phyloP scores from a whole-genome alignment of 2,888 invertebrate genomes.

The Neocrepidodera transversa region DNA sequence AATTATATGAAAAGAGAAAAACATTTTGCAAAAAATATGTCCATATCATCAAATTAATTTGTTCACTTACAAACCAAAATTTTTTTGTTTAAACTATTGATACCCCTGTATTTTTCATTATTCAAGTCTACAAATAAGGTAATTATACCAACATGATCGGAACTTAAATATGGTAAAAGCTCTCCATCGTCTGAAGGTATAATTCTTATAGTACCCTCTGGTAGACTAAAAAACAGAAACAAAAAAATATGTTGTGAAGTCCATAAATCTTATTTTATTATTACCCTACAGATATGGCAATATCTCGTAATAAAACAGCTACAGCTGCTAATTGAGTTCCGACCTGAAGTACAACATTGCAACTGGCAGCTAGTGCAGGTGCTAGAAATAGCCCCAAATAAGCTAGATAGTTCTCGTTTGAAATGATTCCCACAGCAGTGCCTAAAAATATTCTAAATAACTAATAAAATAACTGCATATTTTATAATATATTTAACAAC shows the following conservation, averaged over 20 bases:
- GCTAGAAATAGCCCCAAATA: conserved; percentile 61
- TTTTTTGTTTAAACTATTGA: conserved; percentile 41
- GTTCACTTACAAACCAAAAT: conserved; percentile 40
- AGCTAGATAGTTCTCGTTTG: conserved; percentile 61
- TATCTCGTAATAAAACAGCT: conserved; percentile 60
- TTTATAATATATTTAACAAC: not conserved
- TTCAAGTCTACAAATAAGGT: conserved; percentile 44
- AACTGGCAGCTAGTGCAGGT: conserved; percentile 63
- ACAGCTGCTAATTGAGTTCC: conserved; percentile 58
- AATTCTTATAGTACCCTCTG: conserved; percentile 47
- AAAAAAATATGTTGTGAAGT: conserved; percentile 15
- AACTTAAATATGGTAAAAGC: conserved; percentile 38
- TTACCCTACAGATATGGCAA: conserved; percentile 62
- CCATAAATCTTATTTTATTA: conserved; percentile 21
- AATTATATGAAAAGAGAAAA: no score
- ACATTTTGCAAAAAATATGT: no score
- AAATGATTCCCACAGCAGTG: conserved; percentile 57
- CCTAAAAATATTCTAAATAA: conserved; percentile 48
- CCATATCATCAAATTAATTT: no score
- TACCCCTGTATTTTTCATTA: conserved; percentile 38
- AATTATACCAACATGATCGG: conserved; percentile 39
- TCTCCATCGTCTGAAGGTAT: conserved; percentile 42
- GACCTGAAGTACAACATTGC: conserved; percentile 61
- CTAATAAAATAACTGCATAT: not conserved
- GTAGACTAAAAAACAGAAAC: conserved; percentile 42